Evolutionary conservation across 2,888 invertebrate genomes (phyloP).

Genomic region (Margaritifera margaritifera): DNA sequence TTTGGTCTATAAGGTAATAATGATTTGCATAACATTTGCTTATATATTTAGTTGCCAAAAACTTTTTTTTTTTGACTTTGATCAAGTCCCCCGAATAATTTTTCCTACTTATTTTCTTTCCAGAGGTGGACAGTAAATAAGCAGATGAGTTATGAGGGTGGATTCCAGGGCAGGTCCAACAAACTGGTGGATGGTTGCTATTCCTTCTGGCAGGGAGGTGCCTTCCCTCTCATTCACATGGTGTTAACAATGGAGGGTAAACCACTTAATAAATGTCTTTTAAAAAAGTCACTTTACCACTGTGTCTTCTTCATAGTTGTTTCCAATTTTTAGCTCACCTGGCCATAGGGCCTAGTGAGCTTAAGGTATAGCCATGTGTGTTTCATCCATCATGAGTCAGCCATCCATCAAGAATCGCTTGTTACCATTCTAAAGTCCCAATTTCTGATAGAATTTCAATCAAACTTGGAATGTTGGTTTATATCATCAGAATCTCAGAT

Average conservation of each 20-base stretch:
- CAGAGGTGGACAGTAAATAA: constrained; percentile 89
- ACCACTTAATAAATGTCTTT: neutral
- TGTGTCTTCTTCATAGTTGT: no score
- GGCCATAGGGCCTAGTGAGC: no score
- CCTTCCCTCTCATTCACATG: constrained; percentile 87
- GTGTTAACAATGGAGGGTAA: constrained; percentile 54
- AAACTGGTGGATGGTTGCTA: constrained; percentile 99
- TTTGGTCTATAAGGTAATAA: no score
- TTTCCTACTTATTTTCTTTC: constrained; percentile 9
- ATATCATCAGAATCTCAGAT: no score
- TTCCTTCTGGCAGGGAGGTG: constrained; percentile 98
- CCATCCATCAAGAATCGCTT: no score
- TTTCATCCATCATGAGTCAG: no score
- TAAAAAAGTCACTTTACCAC: no score
- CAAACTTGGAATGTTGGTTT: no score
- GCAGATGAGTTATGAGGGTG: constrained; percentile 96
- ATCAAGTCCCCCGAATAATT: neutral
- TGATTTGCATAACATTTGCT: neutral
- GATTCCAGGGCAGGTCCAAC: constrained; percentile 95
- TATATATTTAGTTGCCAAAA: neutral
- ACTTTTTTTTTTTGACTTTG: neutral
- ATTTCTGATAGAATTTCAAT: no score
- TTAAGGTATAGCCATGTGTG: no score
- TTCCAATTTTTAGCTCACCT: no score
- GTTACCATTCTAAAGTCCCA: no score